Evolutionary conservation across 2,888 invertebrate species (phyloP), one percentile per base, ranked within the genome.

Genomic region (Hydrotaea cyrtoneurina): DNA sequence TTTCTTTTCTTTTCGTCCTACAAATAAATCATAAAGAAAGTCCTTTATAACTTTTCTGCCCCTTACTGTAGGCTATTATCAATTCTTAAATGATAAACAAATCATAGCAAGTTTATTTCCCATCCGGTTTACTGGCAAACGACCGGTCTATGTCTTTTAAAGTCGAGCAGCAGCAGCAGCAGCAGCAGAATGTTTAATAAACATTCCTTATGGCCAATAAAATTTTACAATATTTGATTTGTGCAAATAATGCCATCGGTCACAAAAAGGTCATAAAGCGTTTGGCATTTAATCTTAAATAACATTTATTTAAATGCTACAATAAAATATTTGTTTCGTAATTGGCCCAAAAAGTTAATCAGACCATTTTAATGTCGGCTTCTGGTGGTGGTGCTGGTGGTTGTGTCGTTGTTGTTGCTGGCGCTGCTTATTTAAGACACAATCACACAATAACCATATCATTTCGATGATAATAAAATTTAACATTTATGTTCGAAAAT

Each of bases 241-340:
- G 69, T 69, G 46, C 69, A 69, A 69, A 69, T 46, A 43, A 66
- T 43, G 21, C 43, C 69, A 69, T 36, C 66, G 66, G 66, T 66
- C 43, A 66, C 66, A 39, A 43, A 43, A 66, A 74, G 43, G 43
- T 39, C 79, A 80, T 82, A 85, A 82, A 85, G 26, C 26, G 53
- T 62, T 74, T 82, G 85, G 23, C 46, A 74, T 80, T 85, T 80
- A 80, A 85, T 85, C 73, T 82, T 39, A 82, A 82, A 82, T 80
- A 73, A 55, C 71, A 77, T 80, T 23, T 43, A 79, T 85, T 80
- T 77, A 85, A 77, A 78, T 77, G 69, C 5, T 64, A 74, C 82
- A 79, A 74, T 82, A 85, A 85, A 82, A 77, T 53, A 62, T 82
- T 69, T 64, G 19, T 62, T 77, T 36, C 62, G 79, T 82, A 74